Evolutionary conservation across 2,113 vertebrate species (phyloP), one percentile per base, ranked within the genome.

Genomic region (Thryonomys swinderianus): DNA sequence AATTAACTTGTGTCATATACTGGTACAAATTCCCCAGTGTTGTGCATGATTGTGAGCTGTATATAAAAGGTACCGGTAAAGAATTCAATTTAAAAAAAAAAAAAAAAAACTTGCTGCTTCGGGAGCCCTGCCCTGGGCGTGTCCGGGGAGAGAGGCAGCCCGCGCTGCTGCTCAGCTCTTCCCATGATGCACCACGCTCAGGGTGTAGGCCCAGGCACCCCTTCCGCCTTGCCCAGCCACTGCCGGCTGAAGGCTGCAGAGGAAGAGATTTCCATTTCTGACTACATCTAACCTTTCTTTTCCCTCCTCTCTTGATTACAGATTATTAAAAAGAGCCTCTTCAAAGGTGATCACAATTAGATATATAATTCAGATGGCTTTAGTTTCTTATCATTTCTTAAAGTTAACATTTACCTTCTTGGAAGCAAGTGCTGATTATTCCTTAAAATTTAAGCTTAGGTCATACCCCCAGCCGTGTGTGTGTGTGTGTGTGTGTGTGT

Each of bases 311-410:
- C 61, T 71, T 89, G 94, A 85, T 23, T 30, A 42, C 25, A 96
- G n/a, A 84, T 87, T 89, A 88, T 93, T 91, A 96, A 89, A 92
- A 9, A 71, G 51, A 5, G 6, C 48, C 91, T 62, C n/a, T 91
- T 87, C 91, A 95, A 85, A 95, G 91, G 95, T 53, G 74, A 59
- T 40, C 67, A 51, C 48, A 51, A 7, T 67, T n/a, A 0, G 7
- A 59, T n/a, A 61, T 1, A 62, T 88, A 86, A 12, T 92, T 51
- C 30, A 5, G 64, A 27, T 95, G 0, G 18, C 94, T 96, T 96
- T n/a, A 64, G 20, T 34, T 89, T 79, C 55, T 73, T 96, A 93
- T 73, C 59, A 92, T 96, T 97, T 97, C 94, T 92, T 96, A 87
- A 42, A 3, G 0, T 71, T 34, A 88, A 78, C 20, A 40, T 81